Percentiles rank a stretch among this genome's conserved stretches.
These are phyloP conservation scores for Oreochromis grahami DNA, from an alignment of 2,797 vertebrate species.

Conservation along the genomic window DNA sequence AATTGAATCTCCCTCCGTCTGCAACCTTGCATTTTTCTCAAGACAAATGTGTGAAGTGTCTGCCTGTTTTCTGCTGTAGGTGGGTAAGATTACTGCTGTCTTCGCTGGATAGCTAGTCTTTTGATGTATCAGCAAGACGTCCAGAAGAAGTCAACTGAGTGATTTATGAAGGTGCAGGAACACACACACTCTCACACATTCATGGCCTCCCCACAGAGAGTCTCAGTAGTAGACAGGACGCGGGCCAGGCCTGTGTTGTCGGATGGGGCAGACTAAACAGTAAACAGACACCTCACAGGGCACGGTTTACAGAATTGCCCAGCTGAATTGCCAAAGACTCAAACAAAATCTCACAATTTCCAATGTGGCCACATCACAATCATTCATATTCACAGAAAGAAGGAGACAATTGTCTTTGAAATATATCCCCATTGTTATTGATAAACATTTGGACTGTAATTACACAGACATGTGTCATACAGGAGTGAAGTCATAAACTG, in stretches of 20 bases:
- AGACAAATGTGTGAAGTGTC: slow-evolving; percentile 12
- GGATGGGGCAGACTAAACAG: slow-evolving; percentile 66
- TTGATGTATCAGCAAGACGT: slow-evolving; percentile 27
- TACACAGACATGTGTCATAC: slow-evolving; percentile 16
- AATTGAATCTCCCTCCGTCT: slow-evolving; percentile 17
- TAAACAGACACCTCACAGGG: slow-evolving; percentile 51
- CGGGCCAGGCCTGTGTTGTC: slow-evolving; percentile 35
- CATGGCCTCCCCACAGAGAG: slow-evolving; percentile 13
- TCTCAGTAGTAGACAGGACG: slow-evolving; percentile 21
- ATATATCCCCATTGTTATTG: background rate
- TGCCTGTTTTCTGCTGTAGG: slow-evolving; percentile 17
- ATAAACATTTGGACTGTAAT: slow-evolving; percentile 18
- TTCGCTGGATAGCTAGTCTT: slow-evolving; percentile 11
- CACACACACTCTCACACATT: background rate
- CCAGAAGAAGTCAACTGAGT: slow-evolving; percentile 13
- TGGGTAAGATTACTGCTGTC: background rate
- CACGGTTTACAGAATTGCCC: slow-evolving; percentile 23
- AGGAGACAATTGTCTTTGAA: background rate
- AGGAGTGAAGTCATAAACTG: background rate
- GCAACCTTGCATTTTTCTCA: slow-evolving; percentile 13
- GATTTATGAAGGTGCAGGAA: slow-evolving; percentile 30
- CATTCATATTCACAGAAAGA: background rate
- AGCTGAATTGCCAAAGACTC: background rate
- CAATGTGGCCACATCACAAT: background rate
- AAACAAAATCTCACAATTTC: slow-evolving; percentile 18